Evolutionary conservation across 2,113 vertebrate species (phyloP), one percentile per base, ranked within the genome.

Genomic region (Tupaia chinensis): DNA sequence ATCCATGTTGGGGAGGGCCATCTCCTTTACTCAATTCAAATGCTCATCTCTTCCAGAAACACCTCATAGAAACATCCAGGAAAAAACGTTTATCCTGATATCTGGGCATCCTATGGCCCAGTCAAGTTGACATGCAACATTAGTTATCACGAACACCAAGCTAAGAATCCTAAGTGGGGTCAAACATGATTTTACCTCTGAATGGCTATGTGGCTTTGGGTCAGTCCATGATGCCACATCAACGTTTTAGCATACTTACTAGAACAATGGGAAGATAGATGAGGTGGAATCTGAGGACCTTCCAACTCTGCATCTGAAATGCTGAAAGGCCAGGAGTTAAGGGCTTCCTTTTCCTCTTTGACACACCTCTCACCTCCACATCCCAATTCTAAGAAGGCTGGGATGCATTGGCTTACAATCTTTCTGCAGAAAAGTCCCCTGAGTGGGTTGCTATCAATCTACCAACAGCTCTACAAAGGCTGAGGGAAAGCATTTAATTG

Each of bases 401-500:
- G 25, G 65, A 29, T 25, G 7, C 25, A 27, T 25, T 72, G 65
- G 22, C 13, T 9, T 80, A 61, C 27, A 79, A 54, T 12, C 12
- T 34, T 90, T 93, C 56, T 23, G 9, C 61, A 74, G 72, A 69
- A 83, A 83, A 58, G 56, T 61, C 1, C 66, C 68, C 5, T 77
- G 4, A 3, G 14, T 83, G 61, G 25, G 72, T 44, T 29, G 27
- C 58, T 25, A 69, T 79, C 66, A 92, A 34, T 17, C 23, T 44
- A 68, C 63, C 76, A 80, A 80, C 27, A 81, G 53, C 53, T 97
- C 89, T 95, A 97, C 94, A 98, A 97, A 91, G 13, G 92, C 80
- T 58, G 76, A 93, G 69, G 79, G 95, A 96, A 98, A 96, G 23
- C 82, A 20, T 87, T 54, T 97, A 97, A 97, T 98, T 95, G 93